phyloP scores from a whole-genome alignment of 1,140 invertebrate genomes.

The Episyrphus balteatus region DNA sequence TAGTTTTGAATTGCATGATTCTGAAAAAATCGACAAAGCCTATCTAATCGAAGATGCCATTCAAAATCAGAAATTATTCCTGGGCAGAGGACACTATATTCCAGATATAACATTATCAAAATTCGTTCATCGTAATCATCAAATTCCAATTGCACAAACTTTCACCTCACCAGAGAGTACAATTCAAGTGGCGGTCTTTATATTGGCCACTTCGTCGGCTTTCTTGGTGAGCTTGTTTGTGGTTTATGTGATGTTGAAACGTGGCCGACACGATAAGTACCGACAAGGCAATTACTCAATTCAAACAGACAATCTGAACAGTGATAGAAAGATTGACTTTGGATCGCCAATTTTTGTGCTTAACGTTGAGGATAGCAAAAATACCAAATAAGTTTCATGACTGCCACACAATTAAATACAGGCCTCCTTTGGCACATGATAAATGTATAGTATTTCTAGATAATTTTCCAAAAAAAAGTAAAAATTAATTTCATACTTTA shows the following conservation, averaged over 20 bases:
- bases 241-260: slow-evolving; percentile 33
- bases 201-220: slow-evolving; percentile 33
- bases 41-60: slow-evolving; percentile 32
- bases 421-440: too few species aligned
- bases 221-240: slow-evolving; percentile 34
- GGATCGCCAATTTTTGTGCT: slow-evolving; percentile 33
- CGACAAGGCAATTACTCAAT: neutral
- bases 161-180: slow-evolving; percentile 23
- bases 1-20: slow-evolving; percentile 31
- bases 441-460: too few species aligned
- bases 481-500: too few species aligned
- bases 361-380: slow-evolving; percentile 14
- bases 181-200: slow-evolving; percentile 31
- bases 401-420: too few species aligned
- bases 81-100: slow-evolving; percentile 21
- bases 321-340: slow-evolving; percentile 25
- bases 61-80: slow-evolving; percentile 15
- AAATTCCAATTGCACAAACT: slow-evolving; percentile 16
- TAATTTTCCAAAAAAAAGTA: too few species aligned
- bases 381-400: too few species aligned
- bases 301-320: slow-evolving; percentile 2
- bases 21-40: slow-evolving; percentile 30
- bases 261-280: slow-evolving; percentile 17
- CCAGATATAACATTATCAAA: slow-evolving; percentile 29
- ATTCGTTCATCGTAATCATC: slow-evolving; percentile 23